Evolutionary conservation across 2,888 invertebrate species (phyloP).

Genomic region (Acrobasis consociella): DNA sequence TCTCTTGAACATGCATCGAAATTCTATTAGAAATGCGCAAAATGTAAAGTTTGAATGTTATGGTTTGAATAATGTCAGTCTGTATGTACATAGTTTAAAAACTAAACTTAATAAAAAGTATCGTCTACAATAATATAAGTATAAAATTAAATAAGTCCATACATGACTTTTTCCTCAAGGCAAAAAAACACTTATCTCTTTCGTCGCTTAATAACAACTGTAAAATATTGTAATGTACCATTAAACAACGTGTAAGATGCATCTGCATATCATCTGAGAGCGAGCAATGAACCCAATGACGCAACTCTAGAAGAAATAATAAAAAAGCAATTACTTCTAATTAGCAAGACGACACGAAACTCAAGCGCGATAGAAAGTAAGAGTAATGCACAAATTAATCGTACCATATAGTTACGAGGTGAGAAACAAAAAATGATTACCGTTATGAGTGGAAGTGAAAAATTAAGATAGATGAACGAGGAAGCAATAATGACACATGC

Average conservation of each 20-base stretch:
- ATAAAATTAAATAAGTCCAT: too few relatives aligned
- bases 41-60: too few relatives aligned
- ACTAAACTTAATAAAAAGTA: too few relatives aligned
- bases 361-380: constrained; percentile 31
- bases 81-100: too few relatives aligned
- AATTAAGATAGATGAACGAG: constrained; percentile 30
- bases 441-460: constrained; percentile 24
- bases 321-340: constrained; percentile 40
- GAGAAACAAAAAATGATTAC: constrained; percentile 23
- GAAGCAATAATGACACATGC: constrained; percentile 37
- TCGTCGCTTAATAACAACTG: too few relatives aligned
- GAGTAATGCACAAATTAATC: constrained; percentile 26
- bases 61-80: too few relatives aligned
- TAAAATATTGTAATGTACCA: too few relatives aligned
- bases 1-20: too few relatives aligned
- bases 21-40: too few relatives aligned
- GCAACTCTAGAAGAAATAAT: constrained; percentile 38
- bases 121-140: too few relatives aligned
- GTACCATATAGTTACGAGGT: constrained; percentile 19
- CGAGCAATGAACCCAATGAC: constrained; percentile 34
- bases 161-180: too few relatives aligned
- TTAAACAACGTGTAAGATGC: background rate
- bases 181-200: too few relatives aligned
- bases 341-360: constrained; percentile 38
- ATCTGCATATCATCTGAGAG: constrained; percentile 3